phyloP scores from a whole-genome alignment of 64 coral and sea anemone species.

The Stylophora pistillata region DNA sequence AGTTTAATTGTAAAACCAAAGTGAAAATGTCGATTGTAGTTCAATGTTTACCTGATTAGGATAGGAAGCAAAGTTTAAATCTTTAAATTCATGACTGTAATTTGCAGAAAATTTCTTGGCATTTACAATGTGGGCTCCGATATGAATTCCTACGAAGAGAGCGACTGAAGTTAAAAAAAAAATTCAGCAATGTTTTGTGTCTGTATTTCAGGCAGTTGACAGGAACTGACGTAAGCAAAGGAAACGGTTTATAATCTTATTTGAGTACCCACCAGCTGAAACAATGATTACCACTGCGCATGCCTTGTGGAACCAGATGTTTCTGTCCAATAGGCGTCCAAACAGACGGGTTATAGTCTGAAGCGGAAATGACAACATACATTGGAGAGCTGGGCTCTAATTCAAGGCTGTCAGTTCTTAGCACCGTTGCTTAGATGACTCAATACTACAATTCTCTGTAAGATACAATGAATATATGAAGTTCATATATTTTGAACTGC shows the following conservation, averaged over 20 bases:
- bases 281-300: conserved; percentile 59
- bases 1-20: not conserved
- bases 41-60: conserved; percentile 44
- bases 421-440: not conserved
- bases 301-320: conserved; percentile 74
- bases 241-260: not conserved
- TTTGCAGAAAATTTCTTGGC: conserved; percentile 65
- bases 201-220: not conserved
- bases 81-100: conserved; percentile 44
- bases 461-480: no score
- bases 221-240: no score
- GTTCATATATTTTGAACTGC: no score
- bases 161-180: not conserved
- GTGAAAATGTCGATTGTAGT: not conserved
- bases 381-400: not conserved
- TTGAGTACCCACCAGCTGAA: conserved; percentile 40
- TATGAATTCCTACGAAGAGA: conserved; percentile 53
- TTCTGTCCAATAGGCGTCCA: conserved; percentile 50
- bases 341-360: conserved; percentile 8
- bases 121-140: conserved; percentile 66
- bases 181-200: not conserved
- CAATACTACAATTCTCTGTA: no score
- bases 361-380: not conserved
- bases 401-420: not conserved
- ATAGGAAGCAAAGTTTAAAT: conserved; percentile 80